These are phyloP conservation scores for Heterochromis multidens DNA, from an alignment of 2,113 vertebrate species.

Conservation along the genomic window DNA sequence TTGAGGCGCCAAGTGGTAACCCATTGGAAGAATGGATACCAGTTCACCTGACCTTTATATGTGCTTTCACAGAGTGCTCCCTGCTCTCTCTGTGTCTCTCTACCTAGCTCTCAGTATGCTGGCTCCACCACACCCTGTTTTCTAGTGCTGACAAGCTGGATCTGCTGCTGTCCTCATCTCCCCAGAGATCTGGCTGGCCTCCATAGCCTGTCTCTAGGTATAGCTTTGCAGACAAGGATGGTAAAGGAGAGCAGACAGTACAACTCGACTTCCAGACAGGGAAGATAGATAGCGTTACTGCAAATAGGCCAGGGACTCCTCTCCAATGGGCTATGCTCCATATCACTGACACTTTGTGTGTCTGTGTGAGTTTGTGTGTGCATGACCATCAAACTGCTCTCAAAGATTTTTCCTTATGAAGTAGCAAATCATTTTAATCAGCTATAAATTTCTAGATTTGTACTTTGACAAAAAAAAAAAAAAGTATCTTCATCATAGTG, in stretches of 20 bases:
- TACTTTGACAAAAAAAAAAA: neutral
- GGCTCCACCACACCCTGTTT: neutral
- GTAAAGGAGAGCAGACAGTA: constrained; percentile 19
- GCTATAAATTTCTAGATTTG: neutral
- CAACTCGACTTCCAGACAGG: neutral
- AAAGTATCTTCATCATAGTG: neutral
- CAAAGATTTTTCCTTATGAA: neutral
- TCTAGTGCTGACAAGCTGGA: constrained; percentile 29
- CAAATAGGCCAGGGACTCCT: constrained; percentile 10
- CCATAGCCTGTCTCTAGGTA: constrained; percentile 14
- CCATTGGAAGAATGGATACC: constrained; percentile 24
- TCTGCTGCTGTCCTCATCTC: constrained; percentile 20
- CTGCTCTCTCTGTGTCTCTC: neutral
- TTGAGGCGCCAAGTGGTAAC: constrained; percentile 48
- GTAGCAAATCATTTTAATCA: neutral
- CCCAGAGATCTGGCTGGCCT: constrained; percentile 7
- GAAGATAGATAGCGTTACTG: constrained; percentile 18
- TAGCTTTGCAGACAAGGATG: constrained; percentile 6
- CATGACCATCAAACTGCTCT: neutral
- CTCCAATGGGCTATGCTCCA: neutral
- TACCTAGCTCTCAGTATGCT: constrained; percentile 1
- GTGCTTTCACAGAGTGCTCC: constrained; percentile 6
- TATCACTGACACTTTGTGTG: neutral
- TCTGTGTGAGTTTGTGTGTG: neutral
- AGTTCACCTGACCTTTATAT: constrained; percentile 59